Evolutionary conservation across 1,140 invertebrate genomes (phyloP).

Genomic region (Drosophila rhopaloa): DNA sequence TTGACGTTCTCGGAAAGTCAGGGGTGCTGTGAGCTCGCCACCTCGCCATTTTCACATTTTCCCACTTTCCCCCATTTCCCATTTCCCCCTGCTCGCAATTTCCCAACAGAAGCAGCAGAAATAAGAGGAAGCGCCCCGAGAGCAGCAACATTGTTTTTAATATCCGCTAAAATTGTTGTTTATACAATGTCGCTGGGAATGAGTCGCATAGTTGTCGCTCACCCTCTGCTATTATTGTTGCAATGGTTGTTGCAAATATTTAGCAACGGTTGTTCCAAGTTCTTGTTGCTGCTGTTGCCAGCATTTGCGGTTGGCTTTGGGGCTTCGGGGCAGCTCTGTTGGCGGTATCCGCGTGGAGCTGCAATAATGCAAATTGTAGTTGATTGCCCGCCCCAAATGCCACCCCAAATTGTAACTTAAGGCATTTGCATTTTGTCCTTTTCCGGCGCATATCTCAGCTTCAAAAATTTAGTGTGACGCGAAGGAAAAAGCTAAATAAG

Average conservation of each 20-base stretch:
- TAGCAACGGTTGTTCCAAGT: conserved; percentile 4
- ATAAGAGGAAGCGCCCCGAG: conserved; percentile 38
- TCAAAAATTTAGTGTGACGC: neutral
- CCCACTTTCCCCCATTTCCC: conserved; percentile 2
- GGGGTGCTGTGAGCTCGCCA: conserved; percentile 5
- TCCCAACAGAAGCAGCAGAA: conserved; percentile 10
- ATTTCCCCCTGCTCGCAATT: neutral
- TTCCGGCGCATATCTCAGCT: conserved; percentile 11
- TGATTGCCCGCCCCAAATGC: conserved; percentile 54
- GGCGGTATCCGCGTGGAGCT: conserved; percentile 42
- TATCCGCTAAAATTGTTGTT: conserved; percentile 83
- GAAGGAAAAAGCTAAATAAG: conserved; percentile 4
- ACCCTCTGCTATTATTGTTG: conserved; percentile 10
- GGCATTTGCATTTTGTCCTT: conserved; percentile 61
- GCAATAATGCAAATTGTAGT: conserved; percentile 79
- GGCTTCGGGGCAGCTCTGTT: conserved; percentile 46
- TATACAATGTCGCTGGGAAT: conserved; percentile 76
- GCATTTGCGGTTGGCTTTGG: conserved; percentile 53
- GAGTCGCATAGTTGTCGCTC: conserved; percentile 55
- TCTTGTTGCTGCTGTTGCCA: conserved; percentile 35
- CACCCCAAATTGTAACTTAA: conserved; percentile 67
- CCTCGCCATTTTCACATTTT: neutral
- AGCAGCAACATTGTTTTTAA: conserved; percentile 80
- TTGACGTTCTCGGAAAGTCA: conserved; percentile 56
- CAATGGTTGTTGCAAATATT: conserved; percentile 18